Evolutionary conservation across 2,797 vertebrate genomes (phyloP), one percentile per base, ranked within the genome.

Genomic region (Lutjanus campechanus): DNA sequence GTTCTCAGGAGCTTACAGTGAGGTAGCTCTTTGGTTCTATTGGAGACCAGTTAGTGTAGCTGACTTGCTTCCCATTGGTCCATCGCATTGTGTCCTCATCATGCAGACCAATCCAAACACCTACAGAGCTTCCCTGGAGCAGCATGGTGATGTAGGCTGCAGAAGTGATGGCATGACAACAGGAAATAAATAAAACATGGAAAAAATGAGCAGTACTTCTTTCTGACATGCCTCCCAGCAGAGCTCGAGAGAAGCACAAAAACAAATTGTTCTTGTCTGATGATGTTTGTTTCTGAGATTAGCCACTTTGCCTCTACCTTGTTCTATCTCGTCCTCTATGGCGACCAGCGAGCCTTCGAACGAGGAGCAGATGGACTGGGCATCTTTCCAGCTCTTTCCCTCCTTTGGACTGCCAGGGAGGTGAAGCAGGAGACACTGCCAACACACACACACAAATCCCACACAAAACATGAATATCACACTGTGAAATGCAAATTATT

Each of bases 101-200:
- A 75, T 91, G 87, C 50, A 97, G 92, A 46, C 96, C 96, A 66
- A 99, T 97, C 98, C 98, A 99, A 81, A 99, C 95, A 66, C 96
- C 96, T 0, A 94, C 94, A 25, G 95, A 94, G 78, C 89, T 87
- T 50, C 97, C 96, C 90, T 97, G 95, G 2, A 99, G 96, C 93
- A 98, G 95, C 97, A 99, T 97, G 80, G 97, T 97, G 91, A 99
- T 95, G 93, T 97, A 98, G 85, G 97, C 98, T 95, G 88, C 44
- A 85, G 84, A 47, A 71, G 84, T 53, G 54, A 85, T 10, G 50
- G 47, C 20, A 77, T 40, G 46, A 77, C 54, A 78, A 80, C 50
- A 83, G 54, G 49, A 71, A 65, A 77, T 55, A 81, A 17, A 74
- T 12, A 86, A 64, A 73, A 54, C 73, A 25, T 9, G 5, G 1